Evolutionary conservation across 2,797 vertebrate species (phyloP), one percentile per base, ranked within the genome.

Genomic region (Coracias cyanogaster): DNA sequence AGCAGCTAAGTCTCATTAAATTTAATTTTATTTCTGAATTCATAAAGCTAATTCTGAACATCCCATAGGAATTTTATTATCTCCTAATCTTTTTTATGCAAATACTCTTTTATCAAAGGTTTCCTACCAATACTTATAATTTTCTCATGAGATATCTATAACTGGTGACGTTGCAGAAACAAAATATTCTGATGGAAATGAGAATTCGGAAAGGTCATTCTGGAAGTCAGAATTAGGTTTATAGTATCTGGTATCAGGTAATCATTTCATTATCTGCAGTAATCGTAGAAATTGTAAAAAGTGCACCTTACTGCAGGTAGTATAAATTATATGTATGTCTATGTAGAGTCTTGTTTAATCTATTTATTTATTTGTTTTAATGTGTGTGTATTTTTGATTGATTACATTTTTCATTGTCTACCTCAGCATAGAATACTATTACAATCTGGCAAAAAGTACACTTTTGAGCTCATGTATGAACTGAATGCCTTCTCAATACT

Each of bases 11-110:
- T 76, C 82, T 93, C 80, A 91, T 95, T 95, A 95, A 67, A 90
- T 90, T 88, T 90, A 91, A 94, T 91, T 95, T 48, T 86, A 81
- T 83, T 88, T 94, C 82, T 79, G 76, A 93, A 96, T 95, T 94
- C 90, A 72, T 86, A 88, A 74, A 88, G 52, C 3, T 88, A 94
- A 95, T 94, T 90, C 70, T 81, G 69, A 91, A 58, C 37, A 57
- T 95, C 90, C 54, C 54, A 49, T 65, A 82, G 39, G 95, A 97
- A 90, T 94, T 87, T 82, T 74, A 15, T 41, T 67, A 64, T 90
- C 57, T 90, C 65, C 20, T 57, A 66, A 73, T 87, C 49, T 82
- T 94, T 76, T 89, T 94, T 70, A 85, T 77, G 51, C 33, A 96
- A 83, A 90, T 86, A 86, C 9, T 7, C 8, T 91, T 90, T 93